Evolutionary conservation across 2,888 invertebrate genomes (phyloP).

Genomic region (Scrobipalpa atriplicella): DNA sequence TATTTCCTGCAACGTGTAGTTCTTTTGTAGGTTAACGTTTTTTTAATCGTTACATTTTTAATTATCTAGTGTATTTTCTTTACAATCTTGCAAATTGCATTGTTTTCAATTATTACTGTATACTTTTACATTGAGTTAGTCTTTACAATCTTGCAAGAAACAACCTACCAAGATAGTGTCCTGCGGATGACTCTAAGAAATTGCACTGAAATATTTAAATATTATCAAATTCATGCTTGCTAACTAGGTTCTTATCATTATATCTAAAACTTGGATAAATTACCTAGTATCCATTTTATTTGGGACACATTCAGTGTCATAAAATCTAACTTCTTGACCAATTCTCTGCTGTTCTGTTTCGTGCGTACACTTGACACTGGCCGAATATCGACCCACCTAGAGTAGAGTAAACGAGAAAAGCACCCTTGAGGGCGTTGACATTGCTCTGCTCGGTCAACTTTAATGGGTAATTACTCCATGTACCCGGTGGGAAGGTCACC

Average conservation of each 20-base stretch:
- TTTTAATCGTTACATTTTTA: background rate
- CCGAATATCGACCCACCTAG: conserved; percentile 11
- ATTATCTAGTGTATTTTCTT: background rate
- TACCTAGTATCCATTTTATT: no score
- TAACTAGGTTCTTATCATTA: no score
- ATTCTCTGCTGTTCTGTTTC: background rate
- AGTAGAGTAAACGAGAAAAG: conserved; percentile 6
- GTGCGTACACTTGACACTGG: conserved; percentile 6
- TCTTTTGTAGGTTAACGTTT: no score
- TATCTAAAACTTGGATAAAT: no score
- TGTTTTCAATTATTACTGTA: background rate
- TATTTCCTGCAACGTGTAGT: no score
- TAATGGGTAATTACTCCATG: conserved; percentile 25
- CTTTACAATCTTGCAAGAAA: background rate
- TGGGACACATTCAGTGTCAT: background rate
- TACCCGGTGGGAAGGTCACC: conserved; percentile 22
- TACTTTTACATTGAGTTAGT: background rate
- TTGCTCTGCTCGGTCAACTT: conserved; percentile 15
- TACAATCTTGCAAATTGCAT: conserved; percentile 6
- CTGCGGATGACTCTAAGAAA: no score
- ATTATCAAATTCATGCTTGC: no score
- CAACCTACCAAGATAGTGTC: background rate
- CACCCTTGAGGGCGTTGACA: conserved; percentile 34
- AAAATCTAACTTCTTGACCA: background rate
- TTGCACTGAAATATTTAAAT: no score